phyloP scores from a whole-genome alignment of 1,140 invertebrate species.

The Drosophila miranda region DNA sequence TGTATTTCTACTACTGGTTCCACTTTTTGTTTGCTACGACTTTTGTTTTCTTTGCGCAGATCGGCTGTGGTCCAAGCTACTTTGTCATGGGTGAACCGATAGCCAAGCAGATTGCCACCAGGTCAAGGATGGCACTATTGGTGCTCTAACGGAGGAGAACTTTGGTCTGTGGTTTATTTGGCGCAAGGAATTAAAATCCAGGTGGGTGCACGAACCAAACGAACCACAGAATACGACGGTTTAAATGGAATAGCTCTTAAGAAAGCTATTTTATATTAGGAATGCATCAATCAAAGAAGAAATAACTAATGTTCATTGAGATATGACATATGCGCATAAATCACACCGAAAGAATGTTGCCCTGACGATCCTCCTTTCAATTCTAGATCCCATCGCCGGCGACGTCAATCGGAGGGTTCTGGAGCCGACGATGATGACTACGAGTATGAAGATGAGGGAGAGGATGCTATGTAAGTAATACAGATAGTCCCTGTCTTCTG shows the following conservation, averaged over 20 bases:
- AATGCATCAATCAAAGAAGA: too few relatives aligned
- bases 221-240: too few relatives aligned
- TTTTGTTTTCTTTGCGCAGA: slow-evolving; percentile 36
- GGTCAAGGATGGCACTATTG: slow-evolving; percentile 75
- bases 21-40: background rate
- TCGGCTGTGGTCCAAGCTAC: slow-evolving; percentile 73
- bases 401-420: slow-evolving; percentile 82
- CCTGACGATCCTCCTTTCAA: background rate
- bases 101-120: slow-evolving; percentile 77
- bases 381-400: slow-evolving; percentile 62
- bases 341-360: background rate
- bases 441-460: slow-evolving; percentile 83
- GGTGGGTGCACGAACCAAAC: slow-evolving; percentile 31
- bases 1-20: background rate
- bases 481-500: background rate
- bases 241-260: too few relatives aligned
- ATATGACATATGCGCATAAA: too few relatives aligned
- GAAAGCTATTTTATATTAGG: too few relatives aligned
- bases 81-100: slow-evolving; percentile 73
- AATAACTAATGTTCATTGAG: background rate
- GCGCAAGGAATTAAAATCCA: slow-evolving; percentile 70
- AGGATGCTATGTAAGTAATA: slow-evolving; percentile 57
- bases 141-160: slow-evolving; percentile 71
- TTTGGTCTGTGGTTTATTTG: slow-evolving; percentile 80
- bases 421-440: slow-evolving; percentile 83